These are phyloP conservation scores for Tragelaphus imberbis DNA, from an alignment of 2,113 vertebrate species.

Conservation along the genomic window DNA sequence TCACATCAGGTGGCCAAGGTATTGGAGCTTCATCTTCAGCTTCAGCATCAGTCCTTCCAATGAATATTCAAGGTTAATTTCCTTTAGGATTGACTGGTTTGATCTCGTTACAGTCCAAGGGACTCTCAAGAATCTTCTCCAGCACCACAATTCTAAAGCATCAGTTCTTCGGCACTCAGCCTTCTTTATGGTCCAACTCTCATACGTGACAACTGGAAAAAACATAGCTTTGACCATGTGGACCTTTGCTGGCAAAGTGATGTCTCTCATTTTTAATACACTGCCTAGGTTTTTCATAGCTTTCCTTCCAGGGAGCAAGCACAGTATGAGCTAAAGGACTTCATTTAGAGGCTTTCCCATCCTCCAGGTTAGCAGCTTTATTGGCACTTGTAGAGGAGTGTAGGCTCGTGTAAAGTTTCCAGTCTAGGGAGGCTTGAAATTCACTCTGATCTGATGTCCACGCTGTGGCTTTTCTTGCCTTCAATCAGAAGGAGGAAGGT, in stretches of 20 bases:
- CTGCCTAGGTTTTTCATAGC: neutral
- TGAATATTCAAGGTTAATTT: neutral
- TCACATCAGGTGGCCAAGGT: neutral
- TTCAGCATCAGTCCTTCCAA: neutral
- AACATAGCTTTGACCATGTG: neutral
- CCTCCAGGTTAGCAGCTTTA: neutral
- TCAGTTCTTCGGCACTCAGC: neutral
- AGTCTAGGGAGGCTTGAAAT: too few species aligned
- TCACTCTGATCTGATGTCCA: neutral
- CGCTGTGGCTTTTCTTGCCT: neutral
- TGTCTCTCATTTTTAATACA: neutral
- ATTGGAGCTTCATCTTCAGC: neutral
- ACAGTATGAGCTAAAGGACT: neutral
- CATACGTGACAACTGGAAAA: neutral
- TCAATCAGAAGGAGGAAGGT: neutral
- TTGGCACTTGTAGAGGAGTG: neutral
- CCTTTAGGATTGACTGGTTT: neutral
- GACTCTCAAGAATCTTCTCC: neutral
- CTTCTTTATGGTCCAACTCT: neutral
- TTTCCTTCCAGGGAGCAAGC: neutral
- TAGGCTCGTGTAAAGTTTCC: neutral
- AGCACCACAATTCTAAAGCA: neutral
- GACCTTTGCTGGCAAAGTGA: neutral
- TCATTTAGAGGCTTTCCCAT: neutral
- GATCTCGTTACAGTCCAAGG: neutral